These are phyloP conservation scores for Bombus terrestris DNA, from an alignment of 1,140 invertebrate species.

Conservation along the genomic window DNA sequence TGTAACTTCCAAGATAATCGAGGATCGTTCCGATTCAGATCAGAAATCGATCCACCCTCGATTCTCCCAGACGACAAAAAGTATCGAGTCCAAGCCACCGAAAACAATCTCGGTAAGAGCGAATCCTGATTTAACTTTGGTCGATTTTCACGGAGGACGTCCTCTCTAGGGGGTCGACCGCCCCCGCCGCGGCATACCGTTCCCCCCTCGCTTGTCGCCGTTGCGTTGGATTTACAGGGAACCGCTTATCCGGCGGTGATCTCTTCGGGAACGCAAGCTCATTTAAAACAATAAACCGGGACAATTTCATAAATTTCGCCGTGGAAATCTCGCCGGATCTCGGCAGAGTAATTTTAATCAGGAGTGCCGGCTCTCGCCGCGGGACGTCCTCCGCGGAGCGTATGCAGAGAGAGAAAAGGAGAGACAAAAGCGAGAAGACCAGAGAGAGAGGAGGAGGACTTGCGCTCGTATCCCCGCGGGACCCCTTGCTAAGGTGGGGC, in stretches of 20 bases:
- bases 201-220: slow-evolving; percentile 20
- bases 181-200: slow-evolving; percentile 44
- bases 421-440: too few species aligned
- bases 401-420: slow-evolving; percentile 5
- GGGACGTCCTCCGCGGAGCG: slow-evolving; percentile 51
- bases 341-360: slow-evolving; percentile 73
- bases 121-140: slow-evolving; percentile 59
- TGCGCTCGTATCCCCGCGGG: slow-evolving; percentile 22
- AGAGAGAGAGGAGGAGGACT: neutral
- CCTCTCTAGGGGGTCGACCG: slow-evolving; percentile 64
- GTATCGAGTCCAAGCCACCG: neutral
- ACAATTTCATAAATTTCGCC: slow-evolving; percentile 75
- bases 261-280: slow-evolving; percentile 69
- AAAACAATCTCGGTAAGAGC: slow-evolving; percentile 22
- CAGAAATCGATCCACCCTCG: too few species aligned
- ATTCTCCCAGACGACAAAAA: too few species aligned
- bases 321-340: slow-evolving; percentile 70
- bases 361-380: slow-evolving; percentile 68
- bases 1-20: too few species aligned
- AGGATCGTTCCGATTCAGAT: too few species aligned
- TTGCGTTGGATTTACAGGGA: slow-evolving; percentile 64
- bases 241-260: slow-evolving; percentile 68
- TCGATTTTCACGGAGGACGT: slow-evolving; percentile 54
- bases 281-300: slow-evolving; percentile 75
- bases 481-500: slow-evolving; percentile 52